Percentiles rank a stretch among this genome's conserved stretches.
These are phyloP conservation scores for Hetaerina americana DNA, from an alignment of 1,140 invertebrate species.

Conservation along the genomic window DNA sequence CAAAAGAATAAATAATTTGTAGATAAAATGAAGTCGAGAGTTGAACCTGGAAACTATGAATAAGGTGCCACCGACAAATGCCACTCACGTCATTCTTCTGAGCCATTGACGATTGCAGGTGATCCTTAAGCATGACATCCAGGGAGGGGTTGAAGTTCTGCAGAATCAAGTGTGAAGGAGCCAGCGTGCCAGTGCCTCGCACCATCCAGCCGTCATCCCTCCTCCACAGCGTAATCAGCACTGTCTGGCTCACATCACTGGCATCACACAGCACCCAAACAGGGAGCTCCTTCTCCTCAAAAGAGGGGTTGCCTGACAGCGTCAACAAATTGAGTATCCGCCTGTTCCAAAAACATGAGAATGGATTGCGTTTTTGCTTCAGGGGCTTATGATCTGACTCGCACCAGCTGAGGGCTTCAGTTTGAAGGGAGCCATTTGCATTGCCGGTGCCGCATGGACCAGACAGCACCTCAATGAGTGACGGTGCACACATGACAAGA, in stretches of 20 bases:
- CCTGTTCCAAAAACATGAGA: neutral
- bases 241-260: neutral
- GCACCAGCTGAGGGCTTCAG: too few species aligned
- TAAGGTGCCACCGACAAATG: neutral
- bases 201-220: neutral
- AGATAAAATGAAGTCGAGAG: too few species aligned
- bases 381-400: too few species aligned
- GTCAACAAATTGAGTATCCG: neutral
- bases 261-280: neutral
- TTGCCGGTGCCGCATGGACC: too few species aligned
- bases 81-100: neutral
- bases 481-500: too few species aligned
- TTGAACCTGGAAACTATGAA: too few species aligned
- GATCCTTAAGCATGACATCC: neutral
- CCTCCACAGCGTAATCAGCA: neutral
- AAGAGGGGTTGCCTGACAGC: neutral
- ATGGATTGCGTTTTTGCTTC: too few species aligned
- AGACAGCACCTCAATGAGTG: too few species aligned
- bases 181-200: neutral
- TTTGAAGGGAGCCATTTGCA: too few species aligned
- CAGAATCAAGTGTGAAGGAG: neutral
- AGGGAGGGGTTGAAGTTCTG: neutral
- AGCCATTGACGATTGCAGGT: neutral
- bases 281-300: neutral
- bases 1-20: too few species aligned